phyloP scores from a whole-genome alignment of 2,888 invertebrate genomes.

The Tenodera sinensis region DNA sequence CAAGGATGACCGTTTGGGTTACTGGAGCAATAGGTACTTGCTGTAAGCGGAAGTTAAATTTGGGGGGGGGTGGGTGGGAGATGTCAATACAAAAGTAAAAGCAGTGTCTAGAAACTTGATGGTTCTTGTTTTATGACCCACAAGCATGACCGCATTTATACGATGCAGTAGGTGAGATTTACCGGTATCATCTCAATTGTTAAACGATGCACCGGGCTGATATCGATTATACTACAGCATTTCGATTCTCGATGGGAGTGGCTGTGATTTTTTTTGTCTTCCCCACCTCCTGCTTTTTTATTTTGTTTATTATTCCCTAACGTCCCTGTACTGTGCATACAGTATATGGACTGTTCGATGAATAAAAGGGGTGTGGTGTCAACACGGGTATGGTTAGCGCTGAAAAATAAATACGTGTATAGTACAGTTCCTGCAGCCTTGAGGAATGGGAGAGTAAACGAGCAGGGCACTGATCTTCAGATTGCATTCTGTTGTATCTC shows the following conservation, averaged over 20 bases:
- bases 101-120: too few species aligned
- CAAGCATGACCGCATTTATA: too few species aligned
- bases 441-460: too few species aligned
- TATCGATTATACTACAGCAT: background rate
- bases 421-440: too few species aligned
- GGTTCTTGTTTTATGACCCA: too few species aligned
- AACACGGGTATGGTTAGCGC: background rate
- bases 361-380: background rate
- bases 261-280: background rate
- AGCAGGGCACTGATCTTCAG: too few species aligned
- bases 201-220: background rate
- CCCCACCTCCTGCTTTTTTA: background rate
- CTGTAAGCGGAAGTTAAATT: too few species aligned
- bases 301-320: background rate
- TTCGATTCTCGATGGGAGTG: background rate
- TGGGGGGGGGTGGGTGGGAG: too few species aligned
- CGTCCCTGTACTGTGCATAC: background rate
- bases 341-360: background rate
- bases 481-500: too few species aligned
- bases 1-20: too few species aligned
- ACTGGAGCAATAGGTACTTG: too few species aligned
- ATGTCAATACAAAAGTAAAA: too few species aligned
- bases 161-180: background rate
- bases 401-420: background rate
- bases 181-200: background rate